Evolutionary conservation across 2,113 vertebrate species (phyloP).

Genomic region (Alligator sinensis): DNA sequence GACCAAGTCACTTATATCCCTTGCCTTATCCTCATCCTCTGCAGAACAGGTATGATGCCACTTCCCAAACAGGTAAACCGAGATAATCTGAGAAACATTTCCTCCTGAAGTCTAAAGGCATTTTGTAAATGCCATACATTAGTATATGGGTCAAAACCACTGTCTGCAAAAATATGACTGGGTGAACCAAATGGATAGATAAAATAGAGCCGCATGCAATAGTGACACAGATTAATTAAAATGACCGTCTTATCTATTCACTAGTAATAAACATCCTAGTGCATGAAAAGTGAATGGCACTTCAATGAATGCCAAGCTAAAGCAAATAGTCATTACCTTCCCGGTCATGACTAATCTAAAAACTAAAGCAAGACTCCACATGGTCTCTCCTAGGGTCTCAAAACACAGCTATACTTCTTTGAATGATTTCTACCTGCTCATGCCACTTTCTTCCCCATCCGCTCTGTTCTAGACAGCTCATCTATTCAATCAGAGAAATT

Average conservation of each 20-base stretch:
- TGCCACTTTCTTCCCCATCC: neutral
- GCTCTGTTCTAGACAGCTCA: neutral
- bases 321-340: neutral
- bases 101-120: neutral
- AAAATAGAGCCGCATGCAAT: neutral
- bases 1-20: neutral
- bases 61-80: neutral
- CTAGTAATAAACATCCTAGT: neutral
- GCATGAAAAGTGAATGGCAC: neutral
- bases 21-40: neutral
- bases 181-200: neutral
- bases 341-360: neutral
- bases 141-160: neutral
- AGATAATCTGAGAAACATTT: neutral
- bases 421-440: neutral
- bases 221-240: neutral
- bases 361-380: neutral
- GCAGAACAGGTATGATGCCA: neutral
- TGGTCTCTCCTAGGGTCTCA: neutral
- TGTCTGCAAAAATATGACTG: neutral
- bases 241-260: neutral
- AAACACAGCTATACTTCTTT: neutral
- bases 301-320: slow-evolving; percentile 12
- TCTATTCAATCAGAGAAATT: neutral
- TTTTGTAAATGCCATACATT: neutral